Evolutionary conservation across 2,888 invertebrate genomes (phyloP), one percentile per base, ranked within the genome.

Genomic region (Euplexia lucipara): DNA sequence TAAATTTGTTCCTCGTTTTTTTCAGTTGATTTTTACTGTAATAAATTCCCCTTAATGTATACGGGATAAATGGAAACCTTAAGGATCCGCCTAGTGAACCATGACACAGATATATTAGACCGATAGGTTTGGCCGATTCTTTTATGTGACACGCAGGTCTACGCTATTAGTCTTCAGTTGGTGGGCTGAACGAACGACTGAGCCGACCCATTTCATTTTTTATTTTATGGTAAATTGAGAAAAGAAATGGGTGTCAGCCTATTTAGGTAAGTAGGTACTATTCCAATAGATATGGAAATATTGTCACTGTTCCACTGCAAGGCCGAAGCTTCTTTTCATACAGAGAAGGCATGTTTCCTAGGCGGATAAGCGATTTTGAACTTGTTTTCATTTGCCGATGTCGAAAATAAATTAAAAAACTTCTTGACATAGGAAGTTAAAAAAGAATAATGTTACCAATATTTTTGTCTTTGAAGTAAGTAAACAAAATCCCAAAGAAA

Each of bases 41-140:
- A n/a, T 16, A 41, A 22, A 26, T 60, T 39, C 1, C 5, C 1
- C 12, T 14, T 20, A 47, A 39, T 39, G 16, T 60, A n/a, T 37
- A 14, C 14, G 14, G 66, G 41, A 77, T 63, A 47, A 66, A 65
- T 60, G 45, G 48, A 60, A 26, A 32, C 41, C 35, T 65, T 52
- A 58, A 48, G 63, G 52, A 39, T 53, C 41, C 41, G 37, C 9
- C 44, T 18, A 53, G 37, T 51, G 42, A 58, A 52, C 30, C 42
- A 51, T 73, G 81, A 64, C 78, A 18, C 45, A 61, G 69, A 78
- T 70, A 58, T 80, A 73, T 77, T 44, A 34, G 32, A 58, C 35
- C 61, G 61, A 78, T 77, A 66, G 54, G 60, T 77, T 66, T 52
- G 16, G 35, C 39, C 69, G 37, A 69, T 77, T 77, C 64, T 63